Conservation (phyloP, 1,140 invertebrate genomes). For the Bombus cullumanus region DNA sequence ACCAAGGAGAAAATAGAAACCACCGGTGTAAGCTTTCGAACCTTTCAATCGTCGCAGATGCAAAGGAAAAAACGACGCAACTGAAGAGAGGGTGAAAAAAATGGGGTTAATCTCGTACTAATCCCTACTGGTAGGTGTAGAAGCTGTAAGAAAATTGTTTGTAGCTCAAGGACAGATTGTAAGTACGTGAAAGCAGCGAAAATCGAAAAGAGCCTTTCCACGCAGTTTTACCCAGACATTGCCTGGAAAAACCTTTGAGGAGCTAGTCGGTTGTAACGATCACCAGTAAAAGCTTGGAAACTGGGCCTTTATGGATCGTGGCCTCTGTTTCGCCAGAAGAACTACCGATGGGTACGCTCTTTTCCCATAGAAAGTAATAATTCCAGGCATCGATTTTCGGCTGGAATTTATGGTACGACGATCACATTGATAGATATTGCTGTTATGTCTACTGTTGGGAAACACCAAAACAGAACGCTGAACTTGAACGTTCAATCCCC, state of each 20-base stretch:
- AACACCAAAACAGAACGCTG: too few species aligned
- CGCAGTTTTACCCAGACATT: conserved; percentile 1
- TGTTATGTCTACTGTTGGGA: too few species aligned
- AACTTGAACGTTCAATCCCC: too few species aligned
- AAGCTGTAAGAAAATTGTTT: background rate
- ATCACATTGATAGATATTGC: background rate
- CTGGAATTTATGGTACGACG: too few species aligned
- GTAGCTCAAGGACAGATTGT: conserved; percentile 3
- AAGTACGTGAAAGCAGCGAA: conserved; percentile 25
- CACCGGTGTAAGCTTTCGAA: conserved; percentile 29
- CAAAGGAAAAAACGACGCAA: conserved; percentile 45
- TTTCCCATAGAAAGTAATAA: background rate
- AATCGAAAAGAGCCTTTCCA: background rate
- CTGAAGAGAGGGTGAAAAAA: conserved; percentile 38
- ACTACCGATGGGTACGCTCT: conserved; percentile 33
- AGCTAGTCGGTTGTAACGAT: background rate
- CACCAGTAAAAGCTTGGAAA: conserved; percentile 59
- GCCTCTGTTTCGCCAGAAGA: conserved; percentile 27
- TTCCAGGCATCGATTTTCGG: background rate
- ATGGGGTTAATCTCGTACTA: conserved; percentile 67
- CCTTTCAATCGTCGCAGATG: conserved; percentile 46
- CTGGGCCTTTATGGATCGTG: conserved; percentile 57
- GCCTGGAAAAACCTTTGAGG: background rate
- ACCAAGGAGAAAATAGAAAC: background rate
- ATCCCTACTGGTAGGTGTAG: conserved; percentile 35